Base-by-base conservation (phyloP, 2,888 invertebrate species). In the Rhagonycha lutea region DNA sequence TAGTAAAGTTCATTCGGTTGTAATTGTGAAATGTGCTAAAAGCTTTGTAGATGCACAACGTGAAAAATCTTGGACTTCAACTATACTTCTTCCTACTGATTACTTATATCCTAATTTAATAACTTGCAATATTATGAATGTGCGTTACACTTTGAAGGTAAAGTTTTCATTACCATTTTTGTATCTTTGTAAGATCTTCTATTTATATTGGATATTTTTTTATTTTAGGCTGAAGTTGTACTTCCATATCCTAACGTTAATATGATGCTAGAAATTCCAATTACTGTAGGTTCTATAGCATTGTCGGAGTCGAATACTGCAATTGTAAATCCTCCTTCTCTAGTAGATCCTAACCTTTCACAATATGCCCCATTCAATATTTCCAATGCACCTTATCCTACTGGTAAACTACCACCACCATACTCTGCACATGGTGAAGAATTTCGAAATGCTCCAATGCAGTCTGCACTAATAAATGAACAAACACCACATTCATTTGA, bases 31-130 rank as follows among this genome's bases (percentile, higher is more conserved):
- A 74, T 28, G 82, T 47, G 78, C 74, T 8, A 83, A 83, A 69
- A 83, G 83, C 68, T 84, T 83, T 18, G 80, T 85, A 14, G 85
- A 85, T 14, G 84, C 85, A 60, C 85, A 85, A 78, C 83, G 84
- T 26, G 84, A 85, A 78, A 81, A 84, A 68, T 82, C 82, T 2
- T 86, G 81, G 73, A 79, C 80, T 29, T 82, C 85, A 26, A 78
- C 80, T 68, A 76, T 85, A 7, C 78, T 70, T 23, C 78, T 85
- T 18, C 84, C 85, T 4, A 70, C 74, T 3, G 79, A 82, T 69
- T 71, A 76, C 14, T 47, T 76, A n/a, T 77, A 83, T 62, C 84
- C 84, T 3, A 85, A 86, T 79, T 83, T 72, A 24, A 60, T 10
- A 14, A 7, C 11, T 60, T 72, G 68, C 72, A 24, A 14, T 26